These are phyloP conservation scores for Amphiprion ocellaris DNA, from an alignment of 2,113 vertebrate genomes.

Conservation along the genomic window DNA sequence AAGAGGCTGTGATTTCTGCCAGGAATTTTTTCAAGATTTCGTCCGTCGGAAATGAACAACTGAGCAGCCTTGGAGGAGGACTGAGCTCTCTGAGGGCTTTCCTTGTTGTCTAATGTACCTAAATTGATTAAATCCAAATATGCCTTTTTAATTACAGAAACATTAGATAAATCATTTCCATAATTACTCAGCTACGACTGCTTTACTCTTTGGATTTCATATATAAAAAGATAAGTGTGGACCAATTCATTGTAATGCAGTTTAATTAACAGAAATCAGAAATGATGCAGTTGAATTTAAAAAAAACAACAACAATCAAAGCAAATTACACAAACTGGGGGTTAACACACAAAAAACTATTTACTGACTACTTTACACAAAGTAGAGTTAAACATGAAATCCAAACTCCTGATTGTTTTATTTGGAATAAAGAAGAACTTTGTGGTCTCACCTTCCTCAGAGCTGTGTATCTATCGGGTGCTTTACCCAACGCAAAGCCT, in stretches of 20 bases:
- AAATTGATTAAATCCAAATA: not conserved
- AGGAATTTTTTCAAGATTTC: too few species aligned
- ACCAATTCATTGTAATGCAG: not conserved
- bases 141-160: not conserved
- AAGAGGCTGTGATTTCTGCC: too few species aligned
- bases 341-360: too few species aligned
- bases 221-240: not conserved
- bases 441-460: conserved; percentile 89
- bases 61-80: too few species aligned
- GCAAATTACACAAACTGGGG: too few species aligned
- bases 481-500: conserved; percentile 97
- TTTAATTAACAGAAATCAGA: not conserved
- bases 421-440: not conserved
- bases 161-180: not conserved
- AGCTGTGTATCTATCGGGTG: conserved; percentile 88
- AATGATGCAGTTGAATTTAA: too few species aligned
- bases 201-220: not conserved
- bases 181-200: not conserved
- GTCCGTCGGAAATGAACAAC: too few species aligned
- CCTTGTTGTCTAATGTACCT: too few species aligned
- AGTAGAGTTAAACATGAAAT: not conserved
- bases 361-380: not conserved
- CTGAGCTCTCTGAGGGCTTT: too few species aligned
- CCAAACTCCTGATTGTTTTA: too few species aligned
- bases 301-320: too few species aligned